Base-by-base conservation (phyloP, 2,797 vertebrate species). In the Spondyliosoma cantharus region DNA sequence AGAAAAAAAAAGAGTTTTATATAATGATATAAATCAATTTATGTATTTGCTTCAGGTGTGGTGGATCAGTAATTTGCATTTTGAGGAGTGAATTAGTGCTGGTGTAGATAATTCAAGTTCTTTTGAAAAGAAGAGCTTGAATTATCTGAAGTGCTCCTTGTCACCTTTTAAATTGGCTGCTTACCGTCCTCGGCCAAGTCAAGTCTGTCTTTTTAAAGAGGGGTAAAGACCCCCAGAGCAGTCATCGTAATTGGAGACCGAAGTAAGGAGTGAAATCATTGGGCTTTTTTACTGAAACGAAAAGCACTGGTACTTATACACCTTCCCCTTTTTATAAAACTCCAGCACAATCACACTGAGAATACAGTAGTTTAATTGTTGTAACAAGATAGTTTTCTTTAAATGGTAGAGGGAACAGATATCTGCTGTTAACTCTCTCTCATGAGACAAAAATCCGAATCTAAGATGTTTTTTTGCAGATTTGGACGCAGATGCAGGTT, bases 81-180 rank as follows among this genome's bases (percentile, higher is more conserved):
- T 60, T 46, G 27, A 45, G 15, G 14, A 19, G 25, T 71, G 20
- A 76, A 78, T 75, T 42, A 42, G 1, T 7, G 57, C 50, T 70
- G 54, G 42, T 68, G 48, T 53, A 48, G 65, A 65, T 83, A 72
- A 83, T 83, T 81, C 37, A 32, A 42, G 72, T n/a, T n/a, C n/a
- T n/a, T n/a, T n/a, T n/a, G n/a, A n/a, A n/a, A n/a, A n/a, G n/a
- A n/a, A n/a, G n/a, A n/a, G n/a, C n/a, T n/a, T n/a, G n/a, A n/a
- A n/a, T n/a, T n/a, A n/a, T n/a, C 63, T 76, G 19, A 82, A 82
- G 65, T 67, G 63, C 80, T 73, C 45, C 46, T 66, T 58, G 53
- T 68, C 62, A 79, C 48, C 48, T 64, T 73, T 60, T 49, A 53
- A 77, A 72, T 59, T 7, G n/a, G 78, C 63, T 81, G 56, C 74